These are phyloP conservation scores for crab-eating macaque (Macaca fascicularis) DNA, from an alignment of 2,113 vertebrate species.

Conservation along the genomic window DNA sequence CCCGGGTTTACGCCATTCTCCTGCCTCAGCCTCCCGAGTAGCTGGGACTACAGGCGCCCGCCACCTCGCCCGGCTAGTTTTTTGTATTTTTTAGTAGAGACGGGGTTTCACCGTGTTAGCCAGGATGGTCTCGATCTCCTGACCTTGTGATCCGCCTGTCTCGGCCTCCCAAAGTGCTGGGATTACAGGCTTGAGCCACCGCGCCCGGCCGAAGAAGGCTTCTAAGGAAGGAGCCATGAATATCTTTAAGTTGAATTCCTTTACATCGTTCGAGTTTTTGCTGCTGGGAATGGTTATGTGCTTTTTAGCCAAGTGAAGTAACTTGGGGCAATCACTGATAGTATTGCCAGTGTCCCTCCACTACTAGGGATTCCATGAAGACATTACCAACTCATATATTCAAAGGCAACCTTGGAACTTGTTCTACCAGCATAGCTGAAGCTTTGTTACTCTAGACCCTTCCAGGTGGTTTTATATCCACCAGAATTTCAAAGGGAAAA, in stretches of 20 bases:
- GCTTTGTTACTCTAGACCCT: background rate
- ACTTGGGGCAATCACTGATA: background rate
- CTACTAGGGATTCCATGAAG: background rate
- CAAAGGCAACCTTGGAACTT: background rate
- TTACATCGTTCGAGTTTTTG: background rate
- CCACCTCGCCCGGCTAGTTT: no score
- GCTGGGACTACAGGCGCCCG: no score
- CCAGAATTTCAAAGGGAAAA: background rate
- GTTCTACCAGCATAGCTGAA: background rate
- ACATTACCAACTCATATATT: rapidly evolving
- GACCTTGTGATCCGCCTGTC: no score
- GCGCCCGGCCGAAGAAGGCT: background rate
- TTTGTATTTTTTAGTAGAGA: no score
- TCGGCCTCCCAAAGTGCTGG: no score
- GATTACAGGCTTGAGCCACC: no score
- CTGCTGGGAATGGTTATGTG: background rate
- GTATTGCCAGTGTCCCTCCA: background rate
- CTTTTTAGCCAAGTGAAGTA: background rate
- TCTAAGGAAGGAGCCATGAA: background rate
- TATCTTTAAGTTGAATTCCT: background rate
- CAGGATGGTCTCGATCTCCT: no score
- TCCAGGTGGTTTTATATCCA: background rate
- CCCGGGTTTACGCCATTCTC: no score
- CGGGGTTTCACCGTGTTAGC: no score
- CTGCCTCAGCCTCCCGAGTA: no score